These are phyloP conservation scores for Lumbricus terrestris DNA, from an alignment of 2,888 invertebrate genomes.

Conservation along the genomic window DNA sequence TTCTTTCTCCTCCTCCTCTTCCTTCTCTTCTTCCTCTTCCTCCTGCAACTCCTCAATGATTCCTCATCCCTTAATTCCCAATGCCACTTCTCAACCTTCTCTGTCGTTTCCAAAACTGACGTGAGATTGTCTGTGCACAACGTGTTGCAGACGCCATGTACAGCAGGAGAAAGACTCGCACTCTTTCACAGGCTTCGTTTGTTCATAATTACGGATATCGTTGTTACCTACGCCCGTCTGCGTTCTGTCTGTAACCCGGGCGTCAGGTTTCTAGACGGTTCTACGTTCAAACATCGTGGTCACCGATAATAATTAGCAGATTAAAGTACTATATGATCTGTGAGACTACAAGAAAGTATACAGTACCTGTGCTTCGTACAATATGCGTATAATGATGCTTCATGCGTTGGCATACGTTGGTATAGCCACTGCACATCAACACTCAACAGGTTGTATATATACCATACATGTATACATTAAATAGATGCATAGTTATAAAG, in stretches of 20 bases:
- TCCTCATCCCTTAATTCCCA: neutral
- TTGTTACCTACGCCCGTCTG: neutral
- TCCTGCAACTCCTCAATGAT: neutral
- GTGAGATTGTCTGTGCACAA: neutral
- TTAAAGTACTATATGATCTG: neutral
- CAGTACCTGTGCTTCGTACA: no score
- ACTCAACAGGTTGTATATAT: neutral
- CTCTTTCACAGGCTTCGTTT: neutral
- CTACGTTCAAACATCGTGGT: neutral
- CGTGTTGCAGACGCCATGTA: no score
- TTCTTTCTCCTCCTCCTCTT: no score
- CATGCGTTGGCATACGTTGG: neutral
- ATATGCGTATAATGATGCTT: neutral
- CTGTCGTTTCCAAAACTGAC: neutral
- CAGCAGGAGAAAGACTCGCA: neutral
- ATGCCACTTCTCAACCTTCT: neutral
- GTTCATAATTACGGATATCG: neutral
- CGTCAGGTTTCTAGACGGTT: neutral
- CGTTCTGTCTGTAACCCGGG: neutral
- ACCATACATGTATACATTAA: neutral
- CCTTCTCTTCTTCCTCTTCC: neutral
- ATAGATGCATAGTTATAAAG: neutral
- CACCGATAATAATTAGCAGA: neutral
- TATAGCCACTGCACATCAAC: neutral
- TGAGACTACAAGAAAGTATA: neutral